A percentile compares a stretch with the other conserved stretches of the same genome.
phyloP scores from a whole-genome alignment of 2,888 invertebrate species.

The Cephus spinipes region DNA sequence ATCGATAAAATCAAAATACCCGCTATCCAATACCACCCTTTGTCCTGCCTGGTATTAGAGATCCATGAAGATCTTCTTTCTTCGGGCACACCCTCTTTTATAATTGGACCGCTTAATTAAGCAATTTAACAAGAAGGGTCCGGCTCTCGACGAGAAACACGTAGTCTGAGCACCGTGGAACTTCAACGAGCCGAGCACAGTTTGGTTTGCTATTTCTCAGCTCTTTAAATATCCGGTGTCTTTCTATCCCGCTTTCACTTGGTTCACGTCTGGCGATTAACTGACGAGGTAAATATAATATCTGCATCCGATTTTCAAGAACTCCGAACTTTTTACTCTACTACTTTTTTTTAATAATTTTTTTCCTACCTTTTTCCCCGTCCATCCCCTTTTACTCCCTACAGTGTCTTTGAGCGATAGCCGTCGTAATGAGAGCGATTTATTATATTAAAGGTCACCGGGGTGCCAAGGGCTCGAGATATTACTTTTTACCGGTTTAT shows the following conservation, averaged over 20 bases:
- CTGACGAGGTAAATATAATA: background rate
- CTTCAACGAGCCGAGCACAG: background rate
- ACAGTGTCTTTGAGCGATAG: constrained; percentile 35
- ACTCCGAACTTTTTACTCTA: constrained; percentile 23
- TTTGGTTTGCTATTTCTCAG: background rate
- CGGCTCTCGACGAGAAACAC: constrained; percentile 8
- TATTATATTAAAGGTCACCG: constrained; percentile 15
- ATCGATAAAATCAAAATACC: background rate
- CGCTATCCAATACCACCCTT: background rate
- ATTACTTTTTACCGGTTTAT: background rate
- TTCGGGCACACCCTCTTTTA: background rate
- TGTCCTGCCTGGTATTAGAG: background rate
- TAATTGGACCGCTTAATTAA: constrained; percentile 19
- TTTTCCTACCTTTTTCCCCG: background rate
- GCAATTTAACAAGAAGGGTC: constrained; percentile 15
- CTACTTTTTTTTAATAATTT: constrained; percentile 14
- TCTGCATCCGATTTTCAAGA: background rate
- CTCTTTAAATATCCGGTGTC: background rate
- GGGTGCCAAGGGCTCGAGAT: constrained; percentile 1
- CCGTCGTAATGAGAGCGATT: constrained; percentile 32
- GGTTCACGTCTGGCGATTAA: background rate
- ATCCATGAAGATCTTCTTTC: constrained; percentile 8
- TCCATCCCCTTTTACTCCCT: constrained; percentile 18
- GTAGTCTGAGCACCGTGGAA: background rate
- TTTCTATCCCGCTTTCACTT: background rate